A percentile compares a stretch with the other conserved stretches of the same genome.
These are phyloP conservation scores for Gila orcuttii DNA, from an alignment of 2,113 vertebrate genomes.

Conservation along the genomic window DNA sequence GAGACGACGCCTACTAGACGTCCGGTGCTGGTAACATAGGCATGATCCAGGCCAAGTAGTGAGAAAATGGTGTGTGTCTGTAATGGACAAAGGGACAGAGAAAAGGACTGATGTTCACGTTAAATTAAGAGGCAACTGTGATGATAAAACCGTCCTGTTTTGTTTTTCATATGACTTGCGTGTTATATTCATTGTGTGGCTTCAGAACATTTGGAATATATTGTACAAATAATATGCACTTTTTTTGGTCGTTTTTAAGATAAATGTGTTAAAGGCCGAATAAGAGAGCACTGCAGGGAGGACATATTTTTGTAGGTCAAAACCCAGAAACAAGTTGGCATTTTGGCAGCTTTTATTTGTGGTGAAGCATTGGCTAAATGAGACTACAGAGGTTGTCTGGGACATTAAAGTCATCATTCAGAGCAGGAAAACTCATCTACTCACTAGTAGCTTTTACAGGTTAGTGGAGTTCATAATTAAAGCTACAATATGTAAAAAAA, in stretches of 20 bases:
- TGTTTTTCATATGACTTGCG: neutral
- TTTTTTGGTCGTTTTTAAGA: neutral
- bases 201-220: neutral
- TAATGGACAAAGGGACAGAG: slow-evolving; percentile 34
- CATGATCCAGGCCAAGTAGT: slow-evolving; percentile 93
- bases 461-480: too few species aligned
- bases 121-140: neutral
- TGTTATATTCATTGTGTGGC: neutral
- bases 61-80: slow-evolving; percentile 99
- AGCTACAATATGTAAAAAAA: too few species aligned
- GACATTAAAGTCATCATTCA: too few species aligned
- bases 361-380: too few species aligned
- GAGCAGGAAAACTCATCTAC: too few species aligned
- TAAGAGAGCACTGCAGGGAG: neutral
- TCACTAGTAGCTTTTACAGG: too few species aligned
- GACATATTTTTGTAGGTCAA: neutral
- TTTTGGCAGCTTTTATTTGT: neutral
- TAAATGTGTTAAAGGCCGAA: neutral
- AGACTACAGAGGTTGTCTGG: too few species aligned
- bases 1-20: slow-evolving; percentile 94
- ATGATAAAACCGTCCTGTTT: neutral
- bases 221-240: neutral
- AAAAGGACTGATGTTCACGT: slow-evolving; percentile 1
- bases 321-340: neutral
- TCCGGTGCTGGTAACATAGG: slow-evolving; percentile 96